These are phyloP conservation scores for Drosophila affinis DNA, from an alignment of 2,888 invertebrate genomes.

Conservation along the genomic window DNA sequence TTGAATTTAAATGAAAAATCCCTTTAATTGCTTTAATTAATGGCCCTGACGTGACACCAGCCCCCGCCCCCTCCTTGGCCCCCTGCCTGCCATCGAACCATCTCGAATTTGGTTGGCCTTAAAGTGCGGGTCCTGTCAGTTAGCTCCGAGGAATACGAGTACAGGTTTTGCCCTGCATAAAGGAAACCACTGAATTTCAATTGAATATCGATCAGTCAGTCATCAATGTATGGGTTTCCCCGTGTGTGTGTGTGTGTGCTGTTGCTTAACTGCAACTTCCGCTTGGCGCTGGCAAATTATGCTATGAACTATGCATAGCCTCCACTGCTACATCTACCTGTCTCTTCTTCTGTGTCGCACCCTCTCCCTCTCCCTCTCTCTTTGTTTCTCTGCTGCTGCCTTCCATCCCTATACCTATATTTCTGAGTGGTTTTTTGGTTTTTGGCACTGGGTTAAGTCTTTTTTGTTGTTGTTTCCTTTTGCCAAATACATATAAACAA, in stretches of 20 bases:
- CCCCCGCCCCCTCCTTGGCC: neutral
- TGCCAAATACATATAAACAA: too few relatives aligned
- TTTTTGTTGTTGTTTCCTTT: neutral
- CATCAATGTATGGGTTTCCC: constrained; percentile 16
- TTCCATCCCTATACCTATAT: neutral
- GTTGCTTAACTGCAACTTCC: constrained; percentile 55
- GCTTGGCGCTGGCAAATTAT: constrained; percentile 58
- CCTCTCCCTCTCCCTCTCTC: neutral
- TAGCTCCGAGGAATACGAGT: neutral
- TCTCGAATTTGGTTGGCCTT: constrained; percentile 11
- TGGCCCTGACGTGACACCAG: constrained; percentile 45
- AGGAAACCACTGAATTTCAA: constrained; percentile 74
- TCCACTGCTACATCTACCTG: constrained; percentile 3
- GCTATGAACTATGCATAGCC: constrained; percentile 65
- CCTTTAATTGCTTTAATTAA: constrained; percentile 75
- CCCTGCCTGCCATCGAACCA: neutral
- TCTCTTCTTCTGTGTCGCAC: neutral
- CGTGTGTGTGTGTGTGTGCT: constrained; percentile 25
- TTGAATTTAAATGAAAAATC: constrained; percentile 70
- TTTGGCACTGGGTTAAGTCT: constrained; percentile 35
- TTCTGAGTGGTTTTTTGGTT: constrained; percentile 24
- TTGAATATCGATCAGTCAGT: constrained; percentile 73
- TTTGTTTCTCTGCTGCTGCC: neutral
- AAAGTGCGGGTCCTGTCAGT: constrained; percentile 7
- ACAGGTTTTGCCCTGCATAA: constrained; percentile 45